These are phyloP conservation scores for Phycodurus eques DNA, from an alignment of 2,113 vertebrate genomes.

Conservation along the genomic window DNA sequence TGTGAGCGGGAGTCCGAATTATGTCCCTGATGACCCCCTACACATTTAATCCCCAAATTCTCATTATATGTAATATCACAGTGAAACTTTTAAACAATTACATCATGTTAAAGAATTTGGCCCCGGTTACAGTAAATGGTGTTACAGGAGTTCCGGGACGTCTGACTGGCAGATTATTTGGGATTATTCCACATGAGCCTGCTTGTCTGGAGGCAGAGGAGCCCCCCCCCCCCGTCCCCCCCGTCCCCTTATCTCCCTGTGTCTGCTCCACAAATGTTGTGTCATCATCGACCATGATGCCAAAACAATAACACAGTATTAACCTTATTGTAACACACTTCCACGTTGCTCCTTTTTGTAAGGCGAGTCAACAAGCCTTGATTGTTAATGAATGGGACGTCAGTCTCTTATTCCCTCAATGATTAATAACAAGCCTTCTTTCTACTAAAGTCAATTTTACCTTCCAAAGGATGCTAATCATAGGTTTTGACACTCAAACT, in stretches of 20 bases:
- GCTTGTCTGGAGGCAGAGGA: slow-evolving; percentile 52
- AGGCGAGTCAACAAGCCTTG: too few species aligned
- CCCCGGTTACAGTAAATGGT: slow-evolving; percentile 5
- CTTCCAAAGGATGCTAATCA: too few species aligned
- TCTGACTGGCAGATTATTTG: slow-evolving; percentile 60
- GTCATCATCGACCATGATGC: neutral
- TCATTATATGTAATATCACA: too few species aligned
- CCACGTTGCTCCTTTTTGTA: too few species aligned
- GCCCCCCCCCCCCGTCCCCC: slow-evolving; percentile 10
- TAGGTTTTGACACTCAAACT: too few species aligned
- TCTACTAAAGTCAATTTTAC: too few species aligned
- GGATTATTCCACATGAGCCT: slow-evolving; percentile 61
- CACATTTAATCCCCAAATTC: too few species aligned
- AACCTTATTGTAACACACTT: neutral
- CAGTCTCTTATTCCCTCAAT: too few species aligned
- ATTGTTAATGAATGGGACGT: too few species aligned
- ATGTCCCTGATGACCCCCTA: too few species aligned
- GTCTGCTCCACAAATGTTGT: slow-evolving; percentile 18
- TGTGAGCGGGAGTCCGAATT: too few species aligned
- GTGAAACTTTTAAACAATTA: neutral
- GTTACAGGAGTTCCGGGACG: slow-evolving; percentile 21
- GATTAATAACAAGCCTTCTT: too few species aligned
- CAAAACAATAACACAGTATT: neutral
- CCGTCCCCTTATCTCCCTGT: neutral
- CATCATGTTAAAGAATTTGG: neutral